These are phyloP conservation scores for Panagrolaimus sp. DNA, from an alignment of 1,140 invertebrate species.

Conservation along the genomic window DNA sequence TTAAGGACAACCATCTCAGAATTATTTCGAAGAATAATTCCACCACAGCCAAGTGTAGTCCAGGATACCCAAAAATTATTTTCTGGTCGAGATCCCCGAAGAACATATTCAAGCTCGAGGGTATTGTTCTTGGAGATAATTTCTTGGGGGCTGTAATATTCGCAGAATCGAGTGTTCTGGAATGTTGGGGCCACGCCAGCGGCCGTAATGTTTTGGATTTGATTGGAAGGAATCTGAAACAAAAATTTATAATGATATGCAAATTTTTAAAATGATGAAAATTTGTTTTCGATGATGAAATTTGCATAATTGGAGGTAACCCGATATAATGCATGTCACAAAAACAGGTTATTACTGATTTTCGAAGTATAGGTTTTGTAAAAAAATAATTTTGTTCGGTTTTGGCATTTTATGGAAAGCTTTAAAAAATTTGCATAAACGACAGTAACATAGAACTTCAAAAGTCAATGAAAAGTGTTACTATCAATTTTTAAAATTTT, in stretches of 20 bases:
- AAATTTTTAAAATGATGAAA: too few species aligned
- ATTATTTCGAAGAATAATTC: constrained; percentile 34
- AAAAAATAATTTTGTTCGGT: too few species aligned
- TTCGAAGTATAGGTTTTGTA: too few species aligned
- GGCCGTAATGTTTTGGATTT: not conserved
- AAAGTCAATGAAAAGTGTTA: too few species aligned
- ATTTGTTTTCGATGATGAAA: too few species aligned
- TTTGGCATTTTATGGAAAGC: too few species aligned
- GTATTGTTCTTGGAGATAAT: constrained; percentile 34
- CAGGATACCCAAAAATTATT: constrained; percentile 57
- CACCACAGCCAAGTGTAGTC: constrained; percentile 50
- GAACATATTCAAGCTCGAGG: constrained; percentile 38
- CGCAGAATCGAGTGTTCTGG: not conserved
- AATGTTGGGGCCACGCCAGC: not conserved
- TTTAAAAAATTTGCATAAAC: too few species aligned
- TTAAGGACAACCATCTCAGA: constrained; percentile 29
- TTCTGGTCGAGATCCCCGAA: constrained; percentile 26
- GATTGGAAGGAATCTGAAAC: not conserved
- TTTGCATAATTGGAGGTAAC: too few species aligned
- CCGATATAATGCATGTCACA: too few species aligned
- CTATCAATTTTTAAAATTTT: too few species aligned
- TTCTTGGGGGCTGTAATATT: constrained; percentile 23
- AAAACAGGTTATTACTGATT: too few species aligned
- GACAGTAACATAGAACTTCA: not conserved
- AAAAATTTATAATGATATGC: too few species aligned